These are phyloP conservation scores for Silvanus unidentatus DNA, from an alignment of 2,888 invertebrate species.

Conservation along the genomic window DNA sequence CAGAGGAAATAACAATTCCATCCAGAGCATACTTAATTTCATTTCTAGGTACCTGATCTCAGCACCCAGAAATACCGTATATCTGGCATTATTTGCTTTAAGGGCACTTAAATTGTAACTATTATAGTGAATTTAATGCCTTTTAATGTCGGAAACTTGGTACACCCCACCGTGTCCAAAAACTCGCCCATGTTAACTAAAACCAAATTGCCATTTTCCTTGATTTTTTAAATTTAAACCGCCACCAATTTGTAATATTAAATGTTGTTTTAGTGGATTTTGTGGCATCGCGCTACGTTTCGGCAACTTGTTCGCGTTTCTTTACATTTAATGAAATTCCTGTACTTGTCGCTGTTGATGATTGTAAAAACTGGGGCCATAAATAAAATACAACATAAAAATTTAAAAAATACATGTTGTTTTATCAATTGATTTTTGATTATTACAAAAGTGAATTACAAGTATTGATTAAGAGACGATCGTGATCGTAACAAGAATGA, in stretches of 20 bases:
- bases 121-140: constrained; percentile 76
- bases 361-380: constrained; percentile 65
- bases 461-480: no score
- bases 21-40: no score
- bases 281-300: constrained; percentile 58
- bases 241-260: constrained; percentile 65
- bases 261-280: constrained; percentile 50
- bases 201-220: constrained; percentile 13
- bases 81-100: constrained; percentile 23
- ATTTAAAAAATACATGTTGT: no score
- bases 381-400: no score
- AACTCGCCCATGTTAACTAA: constrained; percentile 69
- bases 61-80: constrained; percentile 50
- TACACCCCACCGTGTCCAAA: constrained; percentile 41
- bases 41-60: constrained; percentile 60
- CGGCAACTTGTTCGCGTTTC: constrained; percentile 62
- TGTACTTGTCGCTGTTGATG: constrained; percentile 61
- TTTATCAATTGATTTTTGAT: no score
- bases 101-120: constrained; percentile 51
- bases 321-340: constrained; percentile 59
- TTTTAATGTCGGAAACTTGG: constrained; percentile 42
- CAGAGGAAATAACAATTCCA: not conserved
- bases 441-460: no score
- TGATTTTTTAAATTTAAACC: constrained; percentile 29
- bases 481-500: no score